Evolutionary conservation across 2,797 vertebrate species (phyloP), one percentile per base, ranked within the genome.

Genomic region (Chelmon rostratus): DNA sequence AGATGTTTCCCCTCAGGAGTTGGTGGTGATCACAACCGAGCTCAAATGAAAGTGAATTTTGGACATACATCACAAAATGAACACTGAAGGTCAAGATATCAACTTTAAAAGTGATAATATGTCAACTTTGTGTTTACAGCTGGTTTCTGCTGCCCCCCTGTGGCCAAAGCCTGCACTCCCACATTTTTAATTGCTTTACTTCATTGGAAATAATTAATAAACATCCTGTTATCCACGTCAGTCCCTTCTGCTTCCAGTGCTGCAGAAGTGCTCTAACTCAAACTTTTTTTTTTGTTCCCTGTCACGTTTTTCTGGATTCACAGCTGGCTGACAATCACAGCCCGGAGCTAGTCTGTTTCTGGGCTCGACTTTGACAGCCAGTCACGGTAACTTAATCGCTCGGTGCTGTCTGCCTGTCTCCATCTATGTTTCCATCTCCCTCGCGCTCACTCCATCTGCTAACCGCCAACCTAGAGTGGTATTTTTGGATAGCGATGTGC

Each of bases 361-460:
- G 46, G 13, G 70, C 73, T 85, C 21, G 16, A 59, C 73, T 82
- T 67, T 91, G 85, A 83, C 88, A 89, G 73, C 38, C 79, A 76
- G 66, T 87, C 75, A 72, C 5, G 2, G 76, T 81, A 88, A 90
- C 75, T 63, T 57, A 75, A 81, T 81, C 79, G 72, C 81, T 72
- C 2, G 0, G 23, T 53, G 46, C 84, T 83, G 62, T 82, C 81
- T 85, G 83, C 37, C 62, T 73, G 53, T 69, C 76, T 76, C 64
- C 44, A 68, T 81, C 64, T 25, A 28, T 44, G 47, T 69, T 68
- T 81, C 76, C 70, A 78, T 68, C 79, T 76, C 59, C 2, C 53
- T 80, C 23, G 21, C 58, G 25, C 28, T 66, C 67, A 72, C 71
- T 72, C 40, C 56, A 31, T 76, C 38, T 87, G 58, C 69, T 58